phyloP scores from a whole-genome alignment of 2,888 invertebrate species.

The Rotaria socialis region DNA sequence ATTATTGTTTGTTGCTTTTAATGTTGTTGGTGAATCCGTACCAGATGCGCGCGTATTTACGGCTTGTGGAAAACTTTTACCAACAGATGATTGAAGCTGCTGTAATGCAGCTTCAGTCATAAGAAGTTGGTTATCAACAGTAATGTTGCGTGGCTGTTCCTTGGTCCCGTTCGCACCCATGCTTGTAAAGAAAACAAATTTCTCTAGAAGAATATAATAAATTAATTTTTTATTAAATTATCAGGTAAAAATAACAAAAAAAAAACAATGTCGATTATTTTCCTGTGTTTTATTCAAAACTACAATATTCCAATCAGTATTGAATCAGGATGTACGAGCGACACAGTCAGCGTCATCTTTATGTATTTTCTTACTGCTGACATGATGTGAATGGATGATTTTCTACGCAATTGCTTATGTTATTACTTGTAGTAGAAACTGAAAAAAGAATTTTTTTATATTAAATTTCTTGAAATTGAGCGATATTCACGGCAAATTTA shows the following conservation, averaged over 20 bases:
- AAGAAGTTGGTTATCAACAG: not conserved
- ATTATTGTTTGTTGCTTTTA: not conserved
- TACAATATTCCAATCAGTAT: not conserved
- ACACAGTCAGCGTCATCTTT: not conserved
- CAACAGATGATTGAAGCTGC: conserved; percentile 33
- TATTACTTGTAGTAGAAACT: too few relatives aligned
- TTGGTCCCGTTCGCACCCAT: conserved; percentile 2
- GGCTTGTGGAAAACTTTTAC: conserved; percentile 4
- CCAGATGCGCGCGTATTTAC: not conserved
- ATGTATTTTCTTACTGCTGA: not conserved
- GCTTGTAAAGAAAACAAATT: not conserved
- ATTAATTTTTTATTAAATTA: not conserved
- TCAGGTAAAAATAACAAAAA: not conserved
- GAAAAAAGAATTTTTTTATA: too few relatives aligned
- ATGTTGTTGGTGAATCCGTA: not conserved
- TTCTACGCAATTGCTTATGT: not conserved
- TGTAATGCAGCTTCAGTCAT: conserved; percentile 34
- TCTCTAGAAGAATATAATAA: not conserved
- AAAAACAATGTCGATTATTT: not conserved
- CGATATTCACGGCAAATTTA: too few relatives aligned
- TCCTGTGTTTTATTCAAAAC: not conserved
- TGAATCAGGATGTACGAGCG: not conserved
- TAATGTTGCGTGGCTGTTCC: not conserved
- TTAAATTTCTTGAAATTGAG: too few relatives aligned
- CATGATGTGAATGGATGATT: not conserved